These are phyloP conservation scores for Nasonia vitripennis DNA, from an alignment of 1,140 invertebrate genomes.

Conservation along the genomic window DNA sequence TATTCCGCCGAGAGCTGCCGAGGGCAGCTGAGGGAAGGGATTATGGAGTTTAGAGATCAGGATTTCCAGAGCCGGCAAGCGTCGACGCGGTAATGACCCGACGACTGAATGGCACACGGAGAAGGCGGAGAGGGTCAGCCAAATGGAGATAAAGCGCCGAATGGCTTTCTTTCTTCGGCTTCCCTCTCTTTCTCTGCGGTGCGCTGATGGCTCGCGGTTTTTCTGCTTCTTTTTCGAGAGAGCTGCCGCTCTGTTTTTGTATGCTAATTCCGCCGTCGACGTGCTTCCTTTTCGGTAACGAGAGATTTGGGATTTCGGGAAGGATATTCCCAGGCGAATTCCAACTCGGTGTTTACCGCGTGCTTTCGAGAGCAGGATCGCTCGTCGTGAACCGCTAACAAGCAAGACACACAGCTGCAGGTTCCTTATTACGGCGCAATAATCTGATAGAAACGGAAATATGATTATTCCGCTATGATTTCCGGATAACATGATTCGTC, in stretches of 20 bases:
- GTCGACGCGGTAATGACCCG: slow-evolving; percentile 14
- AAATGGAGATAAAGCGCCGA: background rate
- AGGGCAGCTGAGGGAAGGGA: background rate
- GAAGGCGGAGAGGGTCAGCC: background rate
- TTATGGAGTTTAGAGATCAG: slow-evolving; percentile 24
- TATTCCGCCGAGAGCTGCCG: background rate
- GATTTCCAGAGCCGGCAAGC: background rate
- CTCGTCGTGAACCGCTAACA: no score
- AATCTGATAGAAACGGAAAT: no score
- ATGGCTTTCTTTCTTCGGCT: background rate
- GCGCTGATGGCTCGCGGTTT: background rate
- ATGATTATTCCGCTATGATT: no score
- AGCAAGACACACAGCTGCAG: no score
- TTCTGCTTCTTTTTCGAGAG: background rate
- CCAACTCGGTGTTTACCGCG: no score
- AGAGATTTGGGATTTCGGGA: background rate
- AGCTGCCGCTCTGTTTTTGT: background rate
- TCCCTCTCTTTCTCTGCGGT: background rate
- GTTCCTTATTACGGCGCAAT: background rate
- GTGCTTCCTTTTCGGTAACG: background rate
- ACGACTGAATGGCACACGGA: slow-evolving; percentile 7
- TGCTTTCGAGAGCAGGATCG: no score
- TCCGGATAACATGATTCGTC: no score
- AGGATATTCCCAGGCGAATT: no score
- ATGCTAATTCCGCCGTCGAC: background rate